Base-by-base conservation (phyloP, 2,797 vertebrate species). In the Linurgus olivaceus region DNA sequence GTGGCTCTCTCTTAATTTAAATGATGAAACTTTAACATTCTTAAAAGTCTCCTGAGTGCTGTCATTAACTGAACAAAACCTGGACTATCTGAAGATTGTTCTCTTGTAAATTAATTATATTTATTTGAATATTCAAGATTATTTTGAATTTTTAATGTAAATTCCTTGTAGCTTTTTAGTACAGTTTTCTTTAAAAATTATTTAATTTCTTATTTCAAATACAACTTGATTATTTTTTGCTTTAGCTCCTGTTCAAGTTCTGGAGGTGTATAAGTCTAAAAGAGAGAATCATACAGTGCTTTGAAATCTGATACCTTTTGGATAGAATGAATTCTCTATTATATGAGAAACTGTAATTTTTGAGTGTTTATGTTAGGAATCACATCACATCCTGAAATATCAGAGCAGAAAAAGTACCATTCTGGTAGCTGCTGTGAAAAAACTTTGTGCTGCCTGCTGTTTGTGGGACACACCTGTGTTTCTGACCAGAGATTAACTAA, bases 21-120 rank as follows among this genome's bases (percentile, higher is more conserved):
- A 55, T 93, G 94, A 91, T 83, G 82, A 91, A 95, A 88, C 31
- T 86, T 37, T 72, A 59, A 68, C 58, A 42, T 90, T 93, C 66
- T 92, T 90, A 84, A 88, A 61, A 86, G 79, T 78, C 40, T 79
- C 28, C 8, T 48, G 62, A 93, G 79, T 88, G 38, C 50, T 93
- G 37, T 61, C 71, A 61, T 55, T 68, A 89, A 37, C 25, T n/a
- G 50, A 80, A 66, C 28, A 88, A 80, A 90, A 75, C 5, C 29
- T n/a, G 20, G 8, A 48, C 70, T 76, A 29, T 68, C 6, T 88
- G 74, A 72, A 66, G 35, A 47, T 37, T 37, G 28, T 78, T 86
- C 42, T 77, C 82, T 82, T 91, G 29, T 66, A 4, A 35, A 74
- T 80, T 75, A 28, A 23, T 33, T 18, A 8, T 21, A 18, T 54